phyloP scores from a whole-genome alignment of 1,140 invertebrate species.

The Drosophila chauvacae region DNA sequence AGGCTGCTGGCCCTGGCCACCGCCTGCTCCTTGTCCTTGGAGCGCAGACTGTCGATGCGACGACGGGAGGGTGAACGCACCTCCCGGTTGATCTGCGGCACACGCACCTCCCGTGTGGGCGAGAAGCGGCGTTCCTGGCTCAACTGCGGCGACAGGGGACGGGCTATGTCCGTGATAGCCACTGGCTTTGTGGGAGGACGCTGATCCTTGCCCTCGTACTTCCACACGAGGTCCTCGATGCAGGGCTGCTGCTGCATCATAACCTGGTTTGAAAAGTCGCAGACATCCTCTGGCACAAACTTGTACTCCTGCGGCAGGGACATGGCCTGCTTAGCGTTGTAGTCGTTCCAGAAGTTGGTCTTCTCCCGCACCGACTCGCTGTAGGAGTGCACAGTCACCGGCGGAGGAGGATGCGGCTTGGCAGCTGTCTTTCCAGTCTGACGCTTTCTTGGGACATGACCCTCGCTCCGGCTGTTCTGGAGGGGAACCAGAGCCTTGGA shows the following conservation, averaged over 20 bases:
- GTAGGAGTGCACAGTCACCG: constrained; percentile 34
- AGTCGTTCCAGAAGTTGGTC: constrained; percentile 76
- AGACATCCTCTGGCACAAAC: constrained; percentile 61
- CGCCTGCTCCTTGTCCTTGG: constrained; percentile 64
- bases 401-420: constrained; percentile 2
- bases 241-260: constrained; percentile 44
- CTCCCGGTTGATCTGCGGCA: constrained; percentile 85
- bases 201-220: constrained; percentile 68
- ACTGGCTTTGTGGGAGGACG: constrained; percentile 13
- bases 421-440: not conserved
- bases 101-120: constrained; percentile 75
- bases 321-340: constrained; percentile 67
- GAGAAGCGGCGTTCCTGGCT: constrained; percentile 65
- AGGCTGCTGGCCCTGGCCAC: constrained; percentile 87
- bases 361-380: constrained; percentile 70
- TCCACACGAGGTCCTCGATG: constrained; percentile 78
- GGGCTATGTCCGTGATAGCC: constrained; percentile 64
- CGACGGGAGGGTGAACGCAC: constrained; percentile 88
- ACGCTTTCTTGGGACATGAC: constrained; percentile 66
- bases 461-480: constrained; percentile 71
- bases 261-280: constrained; percentile 35
- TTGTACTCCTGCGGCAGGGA: constrained; percentile 63
- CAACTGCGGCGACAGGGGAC: constrained; percentile 57
- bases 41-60: constrained; percentile 85
- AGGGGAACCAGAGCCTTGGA: constrained; percentile 38